Percentiles rank a stretch among this genome's conserved stretches.
Conservation (phyloP, 1,140 invertebrate genomes). For the Hypothenemus hampei region DNA sequence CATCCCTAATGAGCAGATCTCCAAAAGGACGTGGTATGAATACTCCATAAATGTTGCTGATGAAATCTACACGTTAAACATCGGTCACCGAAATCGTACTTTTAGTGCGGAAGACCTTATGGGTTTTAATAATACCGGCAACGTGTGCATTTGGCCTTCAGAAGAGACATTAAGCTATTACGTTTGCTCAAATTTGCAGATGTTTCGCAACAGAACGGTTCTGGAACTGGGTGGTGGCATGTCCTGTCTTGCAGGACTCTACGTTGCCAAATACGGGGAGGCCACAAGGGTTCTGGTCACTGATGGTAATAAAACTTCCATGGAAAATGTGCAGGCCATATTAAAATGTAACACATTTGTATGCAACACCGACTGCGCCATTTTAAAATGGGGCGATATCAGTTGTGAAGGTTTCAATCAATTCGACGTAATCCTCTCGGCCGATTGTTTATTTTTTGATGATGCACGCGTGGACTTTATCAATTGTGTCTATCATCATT, state of each 20-base stretch:
- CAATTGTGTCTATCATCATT: constrained; percentile 60
- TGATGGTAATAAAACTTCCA: constrained; percentile 72
- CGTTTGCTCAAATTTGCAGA: constrained; percentile 59
- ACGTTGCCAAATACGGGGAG: constrained; percentile 63
- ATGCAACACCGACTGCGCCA: constrained; percentile 39
- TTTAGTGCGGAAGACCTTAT: constrained; percentile 67
- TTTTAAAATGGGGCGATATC: constrained; percentile 50
- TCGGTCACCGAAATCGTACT: constrained; percentile 55
- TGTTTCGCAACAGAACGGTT: constrained; percentile 63
- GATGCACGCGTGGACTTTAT: constrained; percentile 67
- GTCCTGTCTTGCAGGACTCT: constrained; percentile 75
- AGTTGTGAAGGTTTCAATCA: constrained; percentile 35
- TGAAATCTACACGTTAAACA: constrained; percentile 49
- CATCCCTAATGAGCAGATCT: constrained; percentile 27
- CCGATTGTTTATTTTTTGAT: constrained; percentile 82
- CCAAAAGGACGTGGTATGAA: constrained; percentile 49
- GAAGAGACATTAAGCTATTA: constrained; percentile 79
- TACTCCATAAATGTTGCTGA: constrained; percentile 50
- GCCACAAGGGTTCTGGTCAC: constrained; percentile 61
- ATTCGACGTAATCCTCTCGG: constrained; percentile 70
- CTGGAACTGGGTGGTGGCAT: constrained; percentile 81
- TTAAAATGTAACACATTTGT: constrained; percentile 58
- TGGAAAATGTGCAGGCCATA: constrained; percentile 68
- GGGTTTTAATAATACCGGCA: constrained; percentile 89
- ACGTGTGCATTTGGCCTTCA: constrained; percentile 85